Conservation (phyloP, 2,113 vertebrate genomes). For the Aix galericulata region DNA sequence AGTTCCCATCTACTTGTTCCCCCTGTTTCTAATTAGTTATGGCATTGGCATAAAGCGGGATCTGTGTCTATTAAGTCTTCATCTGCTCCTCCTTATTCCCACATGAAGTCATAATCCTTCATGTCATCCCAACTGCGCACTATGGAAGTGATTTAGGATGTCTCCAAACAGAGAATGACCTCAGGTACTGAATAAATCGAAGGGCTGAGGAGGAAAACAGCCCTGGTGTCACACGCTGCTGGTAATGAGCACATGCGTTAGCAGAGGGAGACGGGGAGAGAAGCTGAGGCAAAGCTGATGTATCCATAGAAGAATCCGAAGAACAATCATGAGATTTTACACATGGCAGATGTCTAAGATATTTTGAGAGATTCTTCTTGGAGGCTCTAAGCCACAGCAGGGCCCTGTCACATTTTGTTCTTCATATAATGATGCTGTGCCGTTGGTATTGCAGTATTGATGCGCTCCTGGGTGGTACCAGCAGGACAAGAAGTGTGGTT, state of each 20-base stretch:
- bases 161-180: neutral
- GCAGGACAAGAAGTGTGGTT: conserved; percentile 54
- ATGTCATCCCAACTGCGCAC: neutral
- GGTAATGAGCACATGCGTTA: neutral
- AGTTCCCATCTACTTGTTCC: neutral
- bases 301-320: conserved; percentile 45
- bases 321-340: conserved; percentile 62
- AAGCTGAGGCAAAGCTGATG: conserved; percentile 38
- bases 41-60: neutral
- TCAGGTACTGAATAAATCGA: conserved; percentile 52
- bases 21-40: conserved; percentile 40
- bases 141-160: conserved; percentile 18
- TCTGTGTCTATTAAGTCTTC: neutral
- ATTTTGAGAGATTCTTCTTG: conserved; percentile 58
- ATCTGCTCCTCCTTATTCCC: conserved; percentile 45
- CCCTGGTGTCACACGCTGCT: neutral
- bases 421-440: conserved; percentile 3
- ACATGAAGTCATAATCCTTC: conserved; percentile 1
- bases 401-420: conserved; percentile 50
- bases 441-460: conserved; percentile 42
- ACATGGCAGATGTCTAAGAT: conserved; percentile 66
- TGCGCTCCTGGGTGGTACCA: conserved; percentile 61
- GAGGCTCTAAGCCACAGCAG: conserved; percentile 58
- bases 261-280: neutral
- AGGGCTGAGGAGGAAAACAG: conserved; percentile 1